Evolutionary conservation across 2,888 invertebrate genomes (phyloP).

Genomic region (Pyralis farinalis): DNA sequence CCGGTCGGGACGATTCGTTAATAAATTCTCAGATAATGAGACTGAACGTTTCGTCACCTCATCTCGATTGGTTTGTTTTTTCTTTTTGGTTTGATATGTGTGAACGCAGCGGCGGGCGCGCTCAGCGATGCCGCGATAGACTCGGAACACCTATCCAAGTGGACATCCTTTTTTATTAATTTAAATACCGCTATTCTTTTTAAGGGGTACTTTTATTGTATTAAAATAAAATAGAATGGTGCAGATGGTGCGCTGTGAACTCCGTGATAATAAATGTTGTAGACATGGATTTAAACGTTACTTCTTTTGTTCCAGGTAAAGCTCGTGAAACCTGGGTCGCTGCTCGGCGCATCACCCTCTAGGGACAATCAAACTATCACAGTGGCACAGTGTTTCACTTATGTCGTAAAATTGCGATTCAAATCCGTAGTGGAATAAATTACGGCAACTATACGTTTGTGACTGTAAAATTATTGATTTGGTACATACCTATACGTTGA

Average conservation of each 20-base stretch:
- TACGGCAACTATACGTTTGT: conserved; percentile 39
- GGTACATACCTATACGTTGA: conserved; percentile 44
- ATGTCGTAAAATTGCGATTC: conserved; percentile 29
- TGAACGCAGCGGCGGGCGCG: conserved; percentile 72
- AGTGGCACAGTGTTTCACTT: conserved; percentile 66
- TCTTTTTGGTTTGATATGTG: conserved; percentile 72
- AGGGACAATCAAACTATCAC: conserved; percentile 47
- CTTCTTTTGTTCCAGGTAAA: conserved; percentile 71
- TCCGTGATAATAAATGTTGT: neutral
- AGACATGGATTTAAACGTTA: conserved; percentile 9
- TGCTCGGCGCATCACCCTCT: conserved; percentile 38
- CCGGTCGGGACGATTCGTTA: conserved; percentile 79
- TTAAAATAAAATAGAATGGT: conserved; percentile 28
- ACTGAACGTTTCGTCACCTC: conserved; percentile 82
- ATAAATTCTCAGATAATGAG: conserved; percentile 82
- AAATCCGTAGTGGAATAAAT: conserved; percentile 32
- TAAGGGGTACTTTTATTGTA: conserved; percentile 47
- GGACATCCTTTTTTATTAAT: conserved; percentile 68
- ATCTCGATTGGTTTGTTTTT: conserved; percentile 76
- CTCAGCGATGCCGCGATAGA: conserved; percentile 55
- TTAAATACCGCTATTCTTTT: conserved; percentile 74
- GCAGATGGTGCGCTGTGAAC: no score
- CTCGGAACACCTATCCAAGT: conserved; percentile 64
- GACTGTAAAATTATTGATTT: conserved; percentile 50
- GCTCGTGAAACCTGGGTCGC: conserved; percentile 63